Evolutionary conservation across 2,888 invertebrate genomes (phyloP).

Genomic region (Leucoptera coffeella): DNA sequence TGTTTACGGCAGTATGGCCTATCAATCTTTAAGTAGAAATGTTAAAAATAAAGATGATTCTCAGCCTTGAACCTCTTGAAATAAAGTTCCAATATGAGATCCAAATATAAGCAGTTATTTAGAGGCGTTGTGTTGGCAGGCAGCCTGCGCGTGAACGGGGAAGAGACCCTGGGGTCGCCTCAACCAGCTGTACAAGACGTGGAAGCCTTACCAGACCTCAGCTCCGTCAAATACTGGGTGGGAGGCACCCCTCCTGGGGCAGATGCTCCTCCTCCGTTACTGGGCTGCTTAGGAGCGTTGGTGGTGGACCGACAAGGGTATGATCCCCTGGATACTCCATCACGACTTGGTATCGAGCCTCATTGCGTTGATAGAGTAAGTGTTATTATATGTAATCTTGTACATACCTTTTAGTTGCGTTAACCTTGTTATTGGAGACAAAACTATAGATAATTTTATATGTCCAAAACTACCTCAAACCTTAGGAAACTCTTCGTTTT

Average conservation of each 20-base stretch:
- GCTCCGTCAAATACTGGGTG: slow-evolving; percentile 66
- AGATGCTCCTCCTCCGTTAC: slow-evolving; percentile 43
- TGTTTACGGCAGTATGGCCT: too few relatives aligned
- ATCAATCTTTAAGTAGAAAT: too few relatives aligned
- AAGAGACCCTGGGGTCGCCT: slow-evolving; percentile 61
- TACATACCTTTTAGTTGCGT: too few relatives aligned
- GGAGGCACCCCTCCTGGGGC: slow-evolving; percentile 78
- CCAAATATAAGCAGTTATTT: too few relatives aligned
- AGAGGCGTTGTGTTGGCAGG: slow-evolving; percentile 45
- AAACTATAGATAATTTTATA: too few relatives aligned
- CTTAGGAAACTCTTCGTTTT: too few relatives aligned
- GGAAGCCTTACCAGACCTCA: slow-evolving; percentile 60
- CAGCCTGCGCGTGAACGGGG: slow-evolving; percentile 65
- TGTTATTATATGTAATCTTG: too few relatives aligned
- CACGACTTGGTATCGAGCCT: slow-evolving; percentile 66
- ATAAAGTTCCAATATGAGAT: too few relatives aligned
- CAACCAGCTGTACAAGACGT: slow-evolving; percentile 54
- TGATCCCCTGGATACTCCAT: slow-evolving; percentile 63
- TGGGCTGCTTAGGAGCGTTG: slow-evolving; percentile 80
- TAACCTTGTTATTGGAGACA: too few relatives aligned
- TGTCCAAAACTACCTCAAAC: too few relatives aligned
- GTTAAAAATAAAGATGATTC: too few relatives aligned
- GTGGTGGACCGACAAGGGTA: slow-evolving; percentile 65
- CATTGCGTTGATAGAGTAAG: slow-evolving; percentile 65
- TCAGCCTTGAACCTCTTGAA: too few relatives aligned